A percentile compares a stretch with the other conserved stretches of the same genome.
Evolutionary conservation across 2,888 invertebrate genomes (phyloP).

Genomic region (Drosophila mettleri): DNA sequence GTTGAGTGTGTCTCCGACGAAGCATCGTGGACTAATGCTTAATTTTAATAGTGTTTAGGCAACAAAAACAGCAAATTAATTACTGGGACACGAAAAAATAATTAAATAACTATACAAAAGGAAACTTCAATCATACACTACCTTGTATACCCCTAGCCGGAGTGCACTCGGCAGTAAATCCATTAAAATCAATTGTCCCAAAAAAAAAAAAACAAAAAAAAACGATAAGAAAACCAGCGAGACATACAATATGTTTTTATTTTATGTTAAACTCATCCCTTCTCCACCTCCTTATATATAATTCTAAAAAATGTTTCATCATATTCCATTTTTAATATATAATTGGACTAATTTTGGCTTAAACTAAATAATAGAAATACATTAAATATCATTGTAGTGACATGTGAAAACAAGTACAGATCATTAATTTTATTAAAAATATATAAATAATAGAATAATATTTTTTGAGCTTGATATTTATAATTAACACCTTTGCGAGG

Average conservation of each 20-base stretch:
- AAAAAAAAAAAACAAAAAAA: not conserved
- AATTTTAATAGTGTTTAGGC: conserved; percentile 23
- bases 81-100: conserved; percentile 11
- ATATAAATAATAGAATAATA: not conserved
- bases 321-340: conserved; percentile 24
- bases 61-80: conserved; percentile 23
- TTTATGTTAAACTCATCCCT: conserved; percentile 16
- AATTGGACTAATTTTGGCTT: conserved; percentile 33
- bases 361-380: conserved; percentile 19
- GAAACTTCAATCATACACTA: not conserved
- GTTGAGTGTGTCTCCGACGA: conserved; percentile 52
- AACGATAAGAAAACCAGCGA: not conserved
- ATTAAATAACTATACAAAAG: conserved; percentile 2
- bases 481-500: not conserved
- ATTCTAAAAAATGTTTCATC: conserved; percentile 20
- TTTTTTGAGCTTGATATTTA: not conserved
- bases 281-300: conserved; percentile 6
- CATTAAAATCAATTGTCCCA: not conserved
- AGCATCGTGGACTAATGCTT: conserved; percentile 27
- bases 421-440: conserved; percentile 30
- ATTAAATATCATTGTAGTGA: conserved; percentile 42
- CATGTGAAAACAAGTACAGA: conserved; percentile 17
- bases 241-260: conserved; percentile 8
- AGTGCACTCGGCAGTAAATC: conserved; percentile 3
- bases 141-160: not conserved